Conservation (phyloP, 2,113 vertebrate species). For the Pollimyrus isidori region DNA sequence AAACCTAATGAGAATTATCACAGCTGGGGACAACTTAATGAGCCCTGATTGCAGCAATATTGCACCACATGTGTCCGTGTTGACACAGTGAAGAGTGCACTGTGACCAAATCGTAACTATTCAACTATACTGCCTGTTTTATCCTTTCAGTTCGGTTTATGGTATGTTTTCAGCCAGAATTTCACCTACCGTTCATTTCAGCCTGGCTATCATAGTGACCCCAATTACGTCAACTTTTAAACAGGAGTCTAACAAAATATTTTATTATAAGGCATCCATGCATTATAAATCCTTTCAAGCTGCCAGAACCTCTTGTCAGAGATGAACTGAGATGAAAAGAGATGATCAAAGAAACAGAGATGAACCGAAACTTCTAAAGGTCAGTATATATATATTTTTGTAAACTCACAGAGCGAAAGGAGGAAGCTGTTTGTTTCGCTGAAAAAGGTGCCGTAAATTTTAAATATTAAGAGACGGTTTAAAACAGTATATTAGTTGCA, state of each 20-base stretch:
- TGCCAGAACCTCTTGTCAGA: neutral
- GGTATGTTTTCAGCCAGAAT: neutral
- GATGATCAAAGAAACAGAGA: neutral
- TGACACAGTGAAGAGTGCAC: neutral
- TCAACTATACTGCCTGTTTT: neutral
- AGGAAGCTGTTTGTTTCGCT: neutral
- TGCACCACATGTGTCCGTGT: neutral
- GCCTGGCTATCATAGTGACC: neutral
- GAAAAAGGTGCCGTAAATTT: neutral
- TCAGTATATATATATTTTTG: neutral
- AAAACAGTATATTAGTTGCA: neutral
- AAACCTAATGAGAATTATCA: constrained; percentile 3
- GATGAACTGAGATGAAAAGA: neutral
- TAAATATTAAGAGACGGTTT: neutral
- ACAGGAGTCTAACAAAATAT: neutral
- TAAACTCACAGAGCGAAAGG: neutral
- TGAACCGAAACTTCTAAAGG: neutral
- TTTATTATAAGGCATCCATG: neutral
- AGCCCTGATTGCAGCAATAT: constrained; percentile 2
- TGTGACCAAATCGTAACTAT: neutral
- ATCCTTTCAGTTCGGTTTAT: neutral
- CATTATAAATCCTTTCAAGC: neutral
- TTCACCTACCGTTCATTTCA: neutral
- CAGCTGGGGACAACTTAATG: constrained; percentile 3
- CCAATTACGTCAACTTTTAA: neutral